phyloP scores from a whole-genome alignment of 2,113 vertebrate species.

The Delphinus delphis region DNA sequence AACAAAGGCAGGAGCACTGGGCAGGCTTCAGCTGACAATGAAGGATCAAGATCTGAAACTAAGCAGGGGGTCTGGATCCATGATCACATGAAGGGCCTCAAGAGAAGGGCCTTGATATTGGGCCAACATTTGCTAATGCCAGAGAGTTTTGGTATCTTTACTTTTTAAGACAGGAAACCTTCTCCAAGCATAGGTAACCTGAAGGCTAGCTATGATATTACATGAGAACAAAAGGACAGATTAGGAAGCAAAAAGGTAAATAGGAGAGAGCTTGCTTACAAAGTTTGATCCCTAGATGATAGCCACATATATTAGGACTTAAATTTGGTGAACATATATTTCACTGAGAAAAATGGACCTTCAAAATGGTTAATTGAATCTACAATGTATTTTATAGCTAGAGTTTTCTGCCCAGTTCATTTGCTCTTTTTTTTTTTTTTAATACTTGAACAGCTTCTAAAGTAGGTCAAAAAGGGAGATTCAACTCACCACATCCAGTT shows the following conservation, averaged over 20 bases:
- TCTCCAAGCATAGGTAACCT: not conserved
- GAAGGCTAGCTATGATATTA: not conserved
- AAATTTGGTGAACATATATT: not conserved
- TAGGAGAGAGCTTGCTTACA: not conserved
- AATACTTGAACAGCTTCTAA: slow-evolving; percentile 33
- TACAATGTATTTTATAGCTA: not conserved
- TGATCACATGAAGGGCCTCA: not conserved
- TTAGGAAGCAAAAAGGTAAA: not conserved
- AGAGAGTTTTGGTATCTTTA: not conserved
- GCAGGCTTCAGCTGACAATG: not conserved
- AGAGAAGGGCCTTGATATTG: not conserved
- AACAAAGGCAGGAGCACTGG: not conserved
- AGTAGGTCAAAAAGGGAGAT: slow-evolving; percentile 30
- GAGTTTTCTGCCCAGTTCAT: not conserved
- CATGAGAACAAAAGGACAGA: not conserved
- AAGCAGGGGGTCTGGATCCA: not conserved
- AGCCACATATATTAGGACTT: not conserved
- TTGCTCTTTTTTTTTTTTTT: not conserved
- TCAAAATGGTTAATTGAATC: not conserved
- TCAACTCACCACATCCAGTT: slow-evolving; percentile 25
- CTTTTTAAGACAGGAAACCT: not conserved
- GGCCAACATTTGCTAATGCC: not conserved
- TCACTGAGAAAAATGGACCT: not conserved
- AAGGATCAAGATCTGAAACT: not conserved
- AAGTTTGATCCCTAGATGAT: not conserved